phyloP scores from a whole-genome alignment of 2,797 vertebrate genomes.

The Pyrocephalus nanus region DNA sequence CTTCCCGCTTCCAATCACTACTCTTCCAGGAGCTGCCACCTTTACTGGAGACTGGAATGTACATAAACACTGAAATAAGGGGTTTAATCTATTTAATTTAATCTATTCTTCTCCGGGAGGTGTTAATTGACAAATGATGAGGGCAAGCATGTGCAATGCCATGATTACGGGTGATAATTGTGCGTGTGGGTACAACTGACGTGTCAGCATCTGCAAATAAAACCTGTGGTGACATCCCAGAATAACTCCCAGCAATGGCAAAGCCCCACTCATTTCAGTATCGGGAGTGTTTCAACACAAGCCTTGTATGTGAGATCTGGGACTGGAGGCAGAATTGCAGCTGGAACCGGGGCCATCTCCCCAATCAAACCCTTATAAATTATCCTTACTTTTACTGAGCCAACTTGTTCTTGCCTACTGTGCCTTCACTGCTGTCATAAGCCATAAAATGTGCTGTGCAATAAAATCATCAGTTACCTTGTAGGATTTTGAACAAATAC shows the following conservation, averaged over 20 bases:
- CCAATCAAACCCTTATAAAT: neutral
- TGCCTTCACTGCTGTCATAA: neutral
- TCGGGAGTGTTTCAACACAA: constrained; percentile 12
- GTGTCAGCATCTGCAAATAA: constrained; percentile 42
- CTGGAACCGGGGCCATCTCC: neutral
- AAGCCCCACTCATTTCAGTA: neutral
- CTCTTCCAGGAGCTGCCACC: neutral
- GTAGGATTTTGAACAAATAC: neutral
- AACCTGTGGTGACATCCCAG: neutral
- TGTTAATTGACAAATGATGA: constrained; percentile 44
- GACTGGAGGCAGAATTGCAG: neutral
- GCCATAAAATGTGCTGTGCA: neutral
- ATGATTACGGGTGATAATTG: neutral
- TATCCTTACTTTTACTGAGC: neutral
- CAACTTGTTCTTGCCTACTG: neutral
- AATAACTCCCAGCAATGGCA: neutral
- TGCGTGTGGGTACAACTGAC: neutral
- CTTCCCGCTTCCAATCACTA: neutral
- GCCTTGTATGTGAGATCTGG: neutral
- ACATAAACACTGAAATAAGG: neutral
- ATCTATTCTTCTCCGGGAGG: neutral
- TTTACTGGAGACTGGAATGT: neutral
- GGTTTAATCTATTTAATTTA: neutral
- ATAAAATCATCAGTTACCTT: neutral
- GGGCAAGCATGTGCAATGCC: constrained; percentile 20